Base-by-base conservation (phyloP, 2,888 invertebrate species). In the Deroplatys truncata region DNA sequence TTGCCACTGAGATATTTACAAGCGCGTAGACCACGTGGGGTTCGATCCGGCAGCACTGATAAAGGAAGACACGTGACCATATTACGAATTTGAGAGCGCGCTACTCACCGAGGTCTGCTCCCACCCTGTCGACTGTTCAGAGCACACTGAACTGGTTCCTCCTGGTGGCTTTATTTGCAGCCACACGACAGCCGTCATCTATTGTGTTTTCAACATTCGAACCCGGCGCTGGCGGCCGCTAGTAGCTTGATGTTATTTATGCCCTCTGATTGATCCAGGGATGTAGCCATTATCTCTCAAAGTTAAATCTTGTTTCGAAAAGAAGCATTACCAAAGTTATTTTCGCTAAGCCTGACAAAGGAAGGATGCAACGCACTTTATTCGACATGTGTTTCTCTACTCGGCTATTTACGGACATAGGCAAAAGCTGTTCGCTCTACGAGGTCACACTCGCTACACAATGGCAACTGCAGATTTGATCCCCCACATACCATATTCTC, bases 161-260 rank as follows among this genome's bases (percentile, higher is more conserved):
- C 56, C 25, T 16, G 20, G 29, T 31, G 72, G 35, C 35, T 16
- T 28, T 35, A 28, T 28, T 72, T 15, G 35, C 13, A 28, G 20
- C 28, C 29, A 16, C 28, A 86, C 31, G 43, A 28, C 16, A 35
- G 10, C 86, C 31, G 31, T 7, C 4, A 29, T 86, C 86, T 28
- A 28, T 35, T 28, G 31, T 86, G 49, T 31, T 86, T 25, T 28
- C 28, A 86, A 86, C 43, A 49, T 86, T 43, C 56, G 56, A 72
- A 72, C 56, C 56, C 56, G 56, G 56, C 56, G 56, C 4, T 72
- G 56, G 56, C 56, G 56, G 56, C 83, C 87, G 83, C 35, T 72
- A 87, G 56, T 7, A 87, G 87, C 87, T 83, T 87, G 82, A 16
- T 83, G 87, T 83, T 87, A 87, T 87, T 87, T 87, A 87, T 87